Percentiles rank a stretch among this genome's conserved stretches.
These are phyloP conservation scores for Cacatua alba DNA, from an alignment of 2,113 vertebrate species.

Conservation along the genomic window DNA sequence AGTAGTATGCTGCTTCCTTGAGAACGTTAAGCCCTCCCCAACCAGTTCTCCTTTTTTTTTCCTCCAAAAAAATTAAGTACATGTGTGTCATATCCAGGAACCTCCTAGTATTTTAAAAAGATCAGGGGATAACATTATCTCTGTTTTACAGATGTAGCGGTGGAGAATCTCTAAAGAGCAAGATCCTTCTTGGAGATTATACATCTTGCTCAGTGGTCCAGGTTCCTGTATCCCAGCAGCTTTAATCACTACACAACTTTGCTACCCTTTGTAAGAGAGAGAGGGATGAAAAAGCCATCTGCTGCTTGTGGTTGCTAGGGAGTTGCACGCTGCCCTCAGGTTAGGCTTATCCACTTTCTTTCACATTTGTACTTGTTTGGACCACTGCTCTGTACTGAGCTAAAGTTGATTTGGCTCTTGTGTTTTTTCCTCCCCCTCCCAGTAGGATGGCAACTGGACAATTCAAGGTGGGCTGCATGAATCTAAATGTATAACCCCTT, in stretches of 20 bases:
- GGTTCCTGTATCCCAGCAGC: not conserved
- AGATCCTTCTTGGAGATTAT: not conserved
- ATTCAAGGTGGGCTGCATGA: not conserved
- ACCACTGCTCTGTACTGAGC: not conserved
- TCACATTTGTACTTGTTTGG: not conserved
- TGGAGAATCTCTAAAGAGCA: not conserved
- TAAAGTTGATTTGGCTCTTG: not conserved
- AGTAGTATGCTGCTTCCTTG: not conserved
- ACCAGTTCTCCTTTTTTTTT: not conserved
- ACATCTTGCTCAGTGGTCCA: not conserved
- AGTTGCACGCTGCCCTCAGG: not conserved
- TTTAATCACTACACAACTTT: not conserved
- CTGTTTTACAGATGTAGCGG: not conserved
- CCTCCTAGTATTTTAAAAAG: not conserved
- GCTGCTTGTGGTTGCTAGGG: slow-evolving; percentile 39
- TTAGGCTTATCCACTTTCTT: slow-evolving; percentile 18
- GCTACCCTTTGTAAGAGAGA: not conserved
- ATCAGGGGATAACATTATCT: not conserved
- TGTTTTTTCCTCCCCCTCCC: not conserved
- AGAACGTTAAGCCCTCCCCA: not conserved
- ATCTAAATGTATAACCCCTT: not conserved
- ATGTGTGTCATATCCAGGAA: not conserved
- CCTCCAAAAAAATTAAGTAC: not conserved
- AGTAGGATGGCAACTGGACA: not conserved
- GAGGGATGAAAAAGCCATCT: slow-evolving; percentile 17